Percentiles rank a stretch among this genome's conserved stretches.
phyloP scores from a whole-genome alignment of 1,140 invertebrate species.

The Ooceraea biroi region DNA sequence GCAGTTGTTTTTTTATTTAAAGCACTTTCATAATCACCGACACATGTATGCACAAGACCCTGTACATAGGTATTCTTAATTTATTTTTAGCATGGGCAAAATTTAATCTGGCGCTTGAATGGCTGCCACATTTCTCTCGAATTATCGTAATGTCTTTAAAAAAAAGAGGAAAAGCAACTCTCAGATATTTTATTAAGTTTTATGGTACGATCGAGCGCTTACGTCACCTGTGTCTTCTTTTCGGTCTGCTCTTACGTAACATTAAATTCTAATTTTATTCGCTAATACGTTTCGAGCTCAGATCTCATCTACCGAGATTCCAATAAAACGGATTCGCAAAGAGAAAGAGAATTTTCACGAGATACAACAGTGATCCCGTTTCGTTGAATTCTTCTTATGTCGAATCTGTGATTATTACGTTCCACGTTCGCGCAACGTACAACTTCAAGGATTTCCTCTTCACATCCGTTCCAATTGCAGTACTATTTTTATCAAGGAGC shows the following conservation, averaged over 20 bases:
- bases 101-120: constrained; percentile 12
- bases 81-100: background rate
- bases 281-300: background rate
- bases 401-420: background rate
- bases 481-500: constrained; percentile 44
- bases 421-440: background rate
- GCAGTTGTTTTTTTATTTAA: no score
- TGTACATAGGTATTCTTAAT: background rate
- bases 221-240: background rate
- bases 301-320: background rate
- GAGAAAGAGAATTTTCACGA: background rate
- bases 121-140: background rate
- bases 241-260: constrained; percentile 2
- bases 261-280: constrained; percentile 16
- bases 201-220: background rate
- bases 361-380: background rate
- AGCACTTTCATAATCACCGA: no score
- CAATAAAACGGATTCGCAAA: background rate
- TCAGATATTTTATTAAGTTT: background rate
- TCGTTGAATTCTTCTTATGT: background rate
- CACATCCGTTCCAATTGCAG: background rate
- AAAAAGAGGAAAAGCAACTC: background rate
- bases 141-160: background rate
- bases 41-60: background rate
- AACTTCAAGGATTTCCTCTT: constrained; percentile 36